Evolutionary conservation across 2,797 vertebrate genomes (phyloP).

Genomic region (Hippoglossus hippoglossus): DNA sequence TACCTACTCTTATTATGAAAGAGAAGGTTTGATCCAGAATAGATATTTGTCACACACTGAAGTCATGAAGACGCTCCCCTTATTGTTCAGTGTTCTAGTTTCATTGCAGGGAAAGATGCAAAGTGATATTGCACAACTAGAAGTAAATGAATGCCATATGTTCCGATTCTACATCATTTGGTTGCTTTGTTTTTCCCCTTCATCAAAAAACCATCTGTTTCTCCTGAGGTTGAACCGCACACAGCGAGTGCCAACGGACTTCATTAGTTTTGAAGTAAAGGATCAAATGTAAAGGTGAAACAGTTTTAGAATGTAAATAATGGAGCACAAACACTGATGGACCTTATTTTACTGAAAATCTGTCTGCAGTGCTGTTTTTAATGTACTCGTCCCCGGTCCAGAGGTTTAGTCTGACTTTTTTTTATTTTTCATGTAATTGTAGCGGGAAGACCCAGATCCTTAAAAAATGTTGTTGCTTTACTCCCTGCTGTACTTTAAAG

Average conservation of each 20-base stretch:
- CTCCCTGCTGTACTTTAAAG: slow-evolving; percentile 36
- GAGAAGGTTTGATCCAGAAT: background rate
- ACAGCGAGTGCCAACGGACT: slow-evolving; percentile 21
- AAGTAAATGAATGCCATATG: background rate
- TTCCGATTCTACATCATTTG: slow-evolving; percentile 12
- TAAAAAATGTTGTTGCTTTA: slow-evolving; percentile 1
- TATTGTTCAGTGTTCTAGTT: slow-evolving; percentile 8
- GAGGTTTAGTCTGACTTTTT: background rate
- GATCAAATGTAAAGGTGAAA: slow-evolving; percentile 52
- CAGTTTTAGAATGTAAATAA: slow-evolving; percentile 53
- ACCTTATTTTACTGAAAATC: slow-evolving; percentile 12
- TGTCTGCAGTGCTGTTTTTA: slow-evolving; percentile 14
- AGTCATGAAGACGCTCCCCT: background rate
- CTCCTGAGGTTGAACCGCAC: slow-evolving; percentile 30
- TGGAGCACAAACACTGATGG: background rate
- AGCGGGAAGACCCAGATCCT: slow-evolving; percentile 11
- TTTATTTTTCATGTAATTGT: slow-evolving; percentile 16
- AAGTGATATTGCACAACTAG: background rate
- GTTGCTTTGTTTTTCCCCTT: slow-evolving; percentile 33
- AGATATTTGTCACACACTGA: slow-evolving; percentile 19
- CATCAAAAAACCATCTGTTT: slow-evolving; percentile 14
- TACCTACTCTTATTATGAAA: slow-evolving; percentile 21
- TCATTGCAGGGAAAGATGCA: background rate
- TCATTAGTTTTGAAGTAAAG: slow-evolving; percentile 57
- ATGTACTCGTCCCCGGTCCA: background rate